Evolutionary conservation across 1,140 invertebrate genomes (phyloP), one percentile per base, ranked within the genome.

Genomic region (Sycophaga agraensis): DNA sequence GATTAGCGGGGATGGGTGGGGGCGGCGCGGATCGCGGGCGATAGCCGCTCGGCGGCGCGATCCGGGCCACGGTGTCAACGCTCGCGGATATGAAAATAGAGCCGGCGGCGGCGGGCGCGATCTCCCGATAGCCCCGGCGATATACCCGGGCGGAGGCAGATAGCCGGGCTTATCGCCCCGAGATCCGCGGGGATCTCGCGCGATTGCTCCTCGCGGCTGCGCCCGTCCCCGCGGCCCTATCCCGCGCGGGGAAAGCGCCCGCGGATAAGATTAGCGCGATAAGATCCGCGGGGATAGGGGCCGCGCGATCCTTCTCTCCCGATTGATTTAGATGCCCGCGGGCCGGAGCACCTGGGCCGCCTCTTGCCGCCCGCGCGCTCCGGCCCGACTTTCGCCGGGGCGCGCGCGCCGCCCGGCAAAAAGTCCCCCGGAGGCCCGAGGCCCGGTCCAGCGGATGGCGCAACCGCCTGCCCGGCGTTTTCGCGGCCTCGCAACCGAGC

Each of bases 21-120:
- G 9, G 14, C 14, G 19, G n/a, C 12, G 46, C 7, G 19, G 19
- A 26, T 14, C 28, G 48, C 17, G 34, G 48, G 31, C 28, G 28
- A 46, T 21, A 43, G 48, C 22, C 46, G 39, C 35, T 49, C 34
- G 43, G 37, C n/a, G 37, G 31, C 45, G 46, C 40, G 16, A 51
- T 28, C 35, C 46, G 42, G 40, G 49, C 48, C 46, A 51, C 50
- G 51, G 57, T 51, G 57, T 59, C 56, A 57, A 57, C 55, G 55
- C 31, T 57, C 56, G 6, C 43, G 46, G 46, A 51, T 59, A 59
- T 59, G 57, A 51, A 59, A 59, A 59, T 51, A 51, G 43, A 50
- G 57, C 48, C 57, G 46, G 48, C 24, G 57, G 35, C n/a, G n/a
- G n/a, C n/a, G n/a, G n/a, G n/a, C n/a, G n/a, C n/a, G 46, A 57